A percentile compares a stretch with the other conserved stretches of the same genome.
Conservation (phyloP, 2,113 vertebrate species). For the Dryoscopus gambensis region DNA sequence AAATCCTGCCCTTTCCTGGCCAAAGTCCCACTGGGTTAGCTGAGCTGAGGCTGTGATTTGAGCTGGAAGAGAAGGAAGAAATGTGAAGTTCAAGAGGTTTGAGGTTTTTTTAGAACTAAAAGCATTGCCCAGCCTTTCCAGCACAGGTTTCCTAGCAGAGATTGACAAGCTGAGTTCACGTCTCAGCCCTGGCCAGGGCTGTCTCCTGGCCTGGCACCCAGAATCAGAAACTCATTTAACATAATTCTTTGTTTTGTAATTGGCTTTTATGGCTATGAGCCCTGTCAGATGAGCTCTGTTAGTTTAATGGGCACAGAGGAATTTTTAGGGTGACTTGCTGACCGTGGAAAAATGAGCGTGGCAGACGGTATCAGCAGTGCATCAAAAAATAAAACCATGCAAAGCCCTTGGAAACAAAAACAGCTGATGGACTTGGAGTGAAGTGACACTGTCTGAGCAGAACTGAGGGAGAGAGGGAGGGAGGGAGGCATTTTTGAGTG, state of each 20-base stretch:
- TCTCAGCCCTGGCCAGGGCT: neutral
- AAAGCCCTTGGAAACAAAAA: slow-evolving; percentile 31
- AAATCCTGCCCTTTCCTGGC: slow-evolving; percentile 24
- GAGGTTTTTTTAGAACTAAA: neutral
- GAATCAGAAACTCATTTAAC: slow-evolving; percentile 6
- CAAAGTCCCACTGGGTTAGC: neutral
- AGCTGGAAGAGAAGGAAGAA: neutral
- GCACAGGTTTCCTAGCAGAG: neutral
- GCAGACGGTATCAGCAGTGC: slow-evolving; percentile 12
- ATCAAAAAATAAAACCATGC: slow-evolving; percentile 12
- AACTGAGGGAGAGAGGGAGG: neutral
- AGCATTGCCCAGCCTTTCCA: neutral
- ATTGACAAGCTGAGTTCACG: neutral
- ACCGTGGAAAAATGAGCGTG: neutral
- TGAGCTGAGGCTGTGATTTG: neutral
- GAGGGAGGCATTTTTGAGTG: neutral
- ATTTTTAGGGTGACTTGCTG: slow-evolving; percentile 51
- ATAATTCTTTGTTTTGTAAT: neutral
- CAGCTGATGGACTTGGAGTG: slow-evolving; percentile 35
- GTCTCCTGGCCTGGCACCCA: neutral
- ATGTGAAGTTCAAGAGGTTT: neutral
- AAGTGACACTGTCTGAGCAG: neutral
- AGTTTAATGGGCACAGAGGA: slow-evolving; percentile 39
- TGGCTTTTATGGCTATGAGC: neutral
- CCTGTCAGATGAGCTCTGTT: slow-evolving; percentile 21